Evolutionary conservation across 2,797 vertebrate species (phyloP).

Genomic region (Clarias fuscus): DNA sequence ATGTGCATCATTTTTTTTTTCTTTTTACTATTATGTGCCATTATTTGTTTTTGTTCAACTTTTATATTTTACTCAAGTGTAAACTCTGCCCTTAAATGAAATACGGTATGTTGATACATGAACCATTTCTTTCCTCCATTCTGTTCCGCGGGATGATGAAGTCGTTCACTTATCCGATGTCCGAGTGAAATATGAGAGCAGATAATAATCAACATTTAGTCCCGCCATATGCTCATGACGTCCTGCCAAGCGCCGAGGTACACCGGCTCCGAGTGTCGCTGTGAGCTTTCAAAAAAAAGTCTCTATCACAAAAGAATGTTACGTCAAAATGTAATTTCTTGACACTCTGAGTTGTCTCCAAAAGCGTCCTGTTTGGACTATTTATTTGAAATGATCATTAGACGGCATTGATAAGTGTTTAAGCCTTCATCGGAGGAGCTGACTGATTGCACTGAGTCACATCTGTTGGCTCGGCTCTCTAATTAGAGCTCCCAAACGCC

Average conservation of each 20-base stretch:
- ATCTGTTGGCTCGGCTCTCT: conserved; percentile 26
- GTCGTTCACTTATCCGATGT: conserved; percentile 68
- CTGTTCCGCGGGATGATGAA: conserved; percentile 67
- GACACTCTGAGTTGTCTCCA: too few relatives aligned
- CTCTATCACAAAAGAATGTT: neutral
- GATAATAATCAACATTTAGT: conserved; percentile 76
- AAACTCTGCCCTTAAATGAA: too few relatives aligned
- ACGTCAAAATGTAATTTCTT: neutral
- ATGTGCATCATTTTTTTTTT: too few relatives aligned
- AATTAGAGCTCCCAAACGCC: conserved; percentile 10
- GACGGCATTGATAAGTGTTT: conserved; percentile 4
- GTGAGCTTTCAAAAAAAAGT: conserved; percentile 53
- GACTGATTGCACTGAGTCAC: conserved; percentile 15
- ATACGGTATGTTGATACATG: too few relatives aligned
- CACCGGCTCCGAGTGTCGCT: conserved; percentile 69
- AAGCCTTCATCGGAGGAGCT: neutral
- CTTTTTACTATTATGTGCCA: too few relatives aligned
- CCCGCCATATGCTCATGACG: conserved; percentile 72
- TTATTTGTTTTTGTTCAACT: too few relatives aligned
- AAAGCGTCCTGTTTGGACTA: neutral
- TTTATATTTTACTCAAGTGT: too few relatives aligned
- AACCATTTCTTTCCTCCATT: too few relatives aligned
- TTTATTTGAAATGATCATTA: conserved; percentile 5
- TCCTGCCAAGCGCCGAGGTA: conserved; percentile 72
- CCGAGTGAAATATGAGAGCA: conserved; percentile 75